Percentiles rank a stretch among this genome's conserved stretches.
Evolutionary conservation across 2,113 vertebrate genomes (phyloP).

Genomic region (Ceyx melanurus): DNA sequence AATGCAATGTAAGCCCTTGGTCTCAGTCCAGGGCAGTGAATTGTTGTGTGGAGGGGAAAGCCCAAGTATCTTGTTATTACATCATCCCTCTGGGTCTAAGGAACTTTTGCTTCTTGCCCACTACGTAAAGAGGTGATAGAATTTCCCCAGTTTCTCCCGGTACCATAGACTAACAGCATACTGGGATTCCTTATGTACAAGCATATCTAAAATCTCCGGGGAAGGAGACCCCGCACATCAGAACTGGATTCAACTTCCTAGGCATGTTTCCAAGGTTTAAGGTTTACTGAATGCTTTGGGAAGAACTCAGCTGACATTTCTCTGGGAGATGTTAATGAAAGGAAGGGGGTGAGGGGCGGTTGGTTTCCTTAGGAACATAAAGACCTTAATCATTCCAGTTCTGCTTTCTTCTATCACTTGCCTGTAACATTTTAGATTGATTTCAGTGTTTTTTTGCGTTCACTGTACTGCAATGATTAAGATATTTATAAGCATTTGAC

Average conservation of each 20-base stretch:
- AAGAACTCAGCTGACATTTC: background rate
- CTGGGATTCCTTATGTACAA: background rate
- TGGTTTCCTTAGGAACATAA: slow-evolving; percentile 48
- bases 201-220: background rate
- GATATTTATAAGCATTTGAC: background rate
- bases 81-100: background rate
- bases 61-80: background rate
- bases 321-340: slow-evolving; percentile 42
- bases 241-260: background rate
- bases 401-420: background rate
- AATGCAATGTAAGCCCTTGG: background rate
- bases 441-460: slow-evolving; percentile 34
- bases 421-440: slow-evolving; percentile 1
- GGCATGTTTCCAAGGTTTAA: slow-evolving; percentile 22
- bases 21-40: background rate
- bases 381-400: slow-evolving; percentile 10
- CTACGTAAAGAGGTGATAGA: background rate
- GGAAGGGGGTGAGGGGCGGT: background rate
- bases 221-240: background rate
- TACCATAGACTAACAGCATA: background rate
- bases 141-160: background rate
- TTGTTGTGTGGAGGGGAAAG: background rate
- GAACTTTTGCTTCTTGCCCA: background rate
- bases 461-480: background rate
- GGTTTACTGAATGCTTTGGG: slow-evolving; percentile 9